Evolutionary conservation across 2,888 invertebrate species (phyloP).

Genomic region (Drosophila neonasuta): DNA sequence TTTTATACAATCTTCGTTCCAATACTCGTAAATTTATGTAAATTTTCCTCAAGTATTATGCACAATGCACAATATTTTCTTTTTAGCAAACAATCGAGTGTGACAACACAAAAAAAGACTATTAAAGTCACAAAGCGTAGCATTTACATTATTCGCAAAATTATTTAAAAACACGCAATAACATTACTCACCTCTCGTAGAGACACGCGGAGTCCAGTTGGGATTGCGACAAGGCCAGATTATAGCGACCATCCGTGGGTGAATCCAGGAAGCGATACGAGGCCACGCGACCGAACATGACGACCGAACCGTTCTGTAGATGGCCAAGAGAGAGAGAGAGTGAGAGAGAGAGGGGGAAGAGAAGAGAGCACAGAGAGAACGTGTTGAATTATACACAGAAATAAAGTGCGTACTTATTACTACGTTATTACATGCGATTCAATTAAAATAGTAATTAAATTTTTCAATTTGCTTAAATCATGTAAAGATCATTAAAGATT

Average conservation of each 20-base stretch:
- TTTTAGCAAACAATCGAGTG: background rate
- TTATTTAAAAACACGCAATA: background rate
- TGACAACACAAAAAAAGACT: background rate
- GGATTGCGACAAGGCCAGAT: conserved; percentile 89
- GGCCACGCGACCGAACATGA: conserved; percentile 93
- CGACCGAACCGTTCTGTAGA: conserved; percentile 90
- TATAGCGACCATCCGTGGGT: conserved; percentile 89
- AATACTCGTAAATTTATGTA: too few relatives aligned
- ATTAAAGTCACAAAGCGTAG: conserved; percentile 18
- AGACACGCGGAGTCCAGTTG: conserved; percentile 89
- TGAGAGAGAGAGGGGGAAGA: background rate
- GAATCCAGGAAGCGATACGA: conserved; percentile 94
- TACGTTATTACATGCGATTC: conserved; percentile 26
- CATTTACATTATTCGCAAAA: conserved; percentile 8
- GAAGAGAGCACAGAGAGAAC: conserved; percentile 17
- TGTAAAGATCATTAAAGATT: conserved; percentile 25
- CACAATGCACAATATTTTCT: background rate
- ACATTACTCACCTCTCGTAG: conserved; percentile 88
- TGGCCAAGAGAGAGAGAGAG: conserved; percentile 43
- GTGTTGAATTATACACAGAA: conserved; percentile 9
- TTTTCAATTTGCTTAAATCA: conserved; percentile 23
- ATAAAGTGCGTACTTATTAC: conserved; percentile 8
- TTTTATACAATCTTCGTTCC: background rate
- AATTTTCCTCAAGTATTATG: background rate
- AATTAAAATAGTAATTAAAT: conserved; percentile 34